Conservation (phyloP, 2,113 vertebrate species). For the Dipodomys stephensi region DNA sequence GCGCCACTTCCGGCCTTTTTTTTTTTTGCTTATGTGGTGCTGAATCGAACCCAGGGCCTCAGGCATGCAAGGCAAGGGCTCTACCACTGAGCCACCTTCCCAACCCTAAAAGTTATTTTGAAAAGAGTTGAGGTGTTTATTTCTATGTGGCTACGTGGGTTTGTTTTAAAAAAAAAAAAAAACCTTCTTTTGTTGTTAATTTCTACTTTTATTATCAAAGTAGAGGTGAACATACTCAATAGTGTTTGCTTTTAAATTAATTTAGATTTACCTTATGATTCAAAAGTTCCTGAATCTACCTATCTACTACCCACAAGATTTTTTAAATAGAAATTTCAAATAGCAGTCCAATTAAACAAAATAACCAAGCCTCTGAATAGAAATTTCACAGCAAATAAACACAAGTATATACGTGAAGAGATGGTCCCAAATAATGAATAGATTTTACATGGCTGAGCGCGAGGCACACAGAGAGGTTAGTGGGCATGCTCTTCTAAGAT, state of each 20-base stretch:
- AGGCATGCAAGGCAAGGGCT: too few relatives aligned
- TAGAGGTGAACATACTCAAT: background rate
- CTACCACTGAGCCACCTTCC: too few relatives aligned
- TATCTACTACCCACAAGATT: background rate
- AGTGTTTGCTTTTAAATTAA: slow-evolving; percentile 25
- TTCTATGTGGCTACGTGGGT: background rate
- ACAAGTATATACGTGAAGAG: background rate
- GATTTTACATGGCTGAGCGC: background rate
- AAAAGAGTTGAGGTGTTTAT: slow-evolving; percentile 6
- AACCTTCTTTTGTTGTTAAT: slow-evolving; percentile 23
- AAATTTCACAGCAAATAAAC: slow-evolving; percentile 42
- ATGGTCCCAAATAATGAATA: background rate
- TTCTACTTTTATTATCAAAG: slow-evolving; percentile 10
- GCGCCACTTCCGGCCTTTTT: too few relatives aligned
- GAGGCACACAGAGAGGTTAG: background rate
- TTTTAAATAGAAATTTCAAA: slow-evolving; percentile 24
- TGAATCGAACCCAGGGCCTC: too few relatives aligned
- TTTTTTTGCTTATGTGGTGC: too few relatives aligned
- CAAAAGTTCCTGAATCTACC: slow-evolving; percentile 15
- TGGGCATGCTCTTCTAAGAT: background rate
- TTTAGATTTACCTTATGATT: background rate
- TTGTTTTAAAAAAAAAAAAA: background rate
- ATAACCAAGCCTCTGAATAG: background rate
- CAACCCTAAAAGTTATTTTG: background rate
- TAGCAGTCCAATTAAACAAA: background rate